Evolutionary conservation across 2,797 vertebrate species (phyloP), one percentile per base, ranked within the genome.

Genomic region (Chloroceryle amazona): DNA sequence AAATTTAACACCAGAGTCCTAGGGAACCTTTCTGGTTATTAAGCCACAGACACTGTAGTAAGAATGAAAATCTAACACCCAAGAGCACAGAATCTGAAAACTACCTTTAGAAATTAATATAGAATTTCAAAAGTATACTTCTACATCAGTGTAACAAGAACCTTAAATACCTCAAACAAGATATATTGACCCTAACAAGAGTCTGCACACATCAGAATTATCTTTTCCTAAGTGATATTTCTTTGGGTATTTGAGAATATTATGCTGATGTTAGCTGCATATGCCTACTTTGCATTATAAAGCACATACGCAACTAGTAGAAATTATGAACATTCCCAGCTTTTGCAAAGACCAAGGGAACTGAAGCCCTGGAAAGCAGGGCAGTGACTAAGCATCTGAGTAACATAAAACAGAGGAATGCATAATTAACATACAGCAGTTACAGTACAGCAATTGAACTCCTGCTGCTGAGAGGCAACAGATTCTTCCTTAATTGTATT

Each of bases 361-460:
- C 29, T n/a, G 57, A 73, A 93, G 29, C 47, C 41, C 57, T 8
- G 12, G 71, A 71, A 95, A 93, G 39, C 42, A 91, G 13, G 67
- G 52, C 66, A 80, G 62, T 89, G 81, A 89, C 66, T 73, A 93
- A 84, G 28, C n/a, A 76, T 49, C 7, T 58, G 55, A 89, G 67
- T 68, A 90, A 83, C 8, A 3, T 10, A 76, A 81, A 19, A 66
- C 26, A 57, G 23, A 75, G 46, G 35, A 84, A 89, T n/a, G 10
- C 29, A 42, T 33, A 73, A 95, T 84, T 75, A 86, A 72, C 37
- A 79, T 58, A 61, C 7, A 90, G 70, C 86, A 92, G 47, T 67
- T 85, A 80, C 4, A 82, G 39, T 29, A 80, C 4, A 10, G 57
- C 61, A 81, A 54, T 37, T 90, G 54, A 90, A 74, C 41, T 26